Percentiles rank a stretch among this genome's conserved stretches.
phyloP scores from a whole-genome alignment of 2,797 vertebrate species.

The Crypturellus tataupa region DNA sequence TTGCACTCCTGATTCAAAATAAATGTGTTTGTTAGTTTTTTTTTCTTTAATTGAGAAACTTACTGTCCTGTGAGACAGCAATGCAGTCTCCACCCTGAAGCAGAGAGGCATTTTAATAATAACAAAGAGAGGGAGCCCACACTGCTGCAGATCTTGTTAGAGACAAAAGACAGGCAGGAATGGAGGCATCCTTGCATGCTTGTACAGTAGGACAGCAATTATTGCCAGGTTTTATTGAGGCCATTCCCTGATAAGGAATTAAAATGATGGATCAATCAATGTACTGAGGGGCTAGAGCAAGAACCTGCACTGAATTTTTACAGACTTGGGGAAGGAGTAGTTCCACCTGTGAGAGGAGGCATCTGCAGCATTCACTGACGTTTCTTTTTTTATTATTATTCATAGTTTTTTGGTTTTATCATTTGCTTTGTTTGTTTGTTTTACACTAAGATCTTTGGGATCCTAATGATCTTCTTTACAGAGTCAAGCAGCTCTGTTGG shows the following conservation, averaged over 20 bases:
- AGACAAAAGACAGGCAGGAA: conserved; percentile 19
- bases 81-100: not conserved
- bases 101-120: not conserved
- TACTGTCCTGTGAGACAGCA: not conserved
- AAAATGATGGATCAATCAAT: not conserved
- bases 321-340: not conserved
- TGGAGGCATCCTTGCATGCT: accelerated
- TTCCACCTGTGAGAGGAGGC: not conserved
- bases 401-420: not conserved
- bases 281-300: not conserved
- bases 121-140: not conserved
- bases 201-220: not conserved
- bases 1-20: not conserved
- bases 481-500: not conserved
- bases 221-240: not conserved
- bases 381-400: not conserved
- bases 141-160: not conserved
- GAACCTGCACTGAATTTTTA: not conserved
- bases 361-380: accelerated
- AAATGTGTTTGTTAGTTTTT: not conserved
- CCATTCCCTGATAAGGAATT: not conserved
- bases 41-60: not conserved
- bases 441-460: not conserved
- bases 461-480: not conserved
- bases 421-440: no score